A percentile compares a stretch with the other conserved stretches of the same genome.
Evolutionary conservation across 2,797 vertebrate species (phyloP).

Genomic region (Neosilurus hyrtlii): DNA sequence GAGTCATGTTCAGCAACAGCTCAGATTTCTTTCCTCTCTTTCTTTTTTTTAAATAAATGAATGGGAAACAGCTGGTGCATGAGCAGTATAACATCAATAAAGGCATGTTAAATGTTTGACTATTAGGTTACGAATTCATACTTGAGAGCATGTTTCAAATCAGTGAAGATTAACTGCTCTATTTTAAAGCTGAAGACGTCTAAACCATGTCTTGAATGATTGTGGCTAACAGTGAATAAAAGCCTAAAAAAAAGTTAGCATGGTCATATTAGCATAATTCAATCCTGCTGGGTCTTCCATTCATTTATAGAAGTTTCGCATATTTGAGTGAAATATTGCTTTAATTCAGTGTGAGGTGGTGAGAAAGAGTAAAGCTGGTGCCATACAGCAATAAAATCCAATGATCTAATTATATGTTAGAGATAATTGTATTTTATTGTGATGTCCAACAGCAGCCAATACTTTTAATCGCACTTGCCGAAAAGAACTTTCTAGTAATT

Average conservation of each 20-base stretch:
- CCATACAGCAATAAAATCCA: not conserved
- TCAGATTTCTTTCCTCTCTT: slow-evolving; percentile 11
- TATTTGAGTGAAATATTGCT: slow-evolving; percentile 5
- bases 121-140: not conserved
- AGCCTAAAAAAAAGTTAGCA: not conserved
- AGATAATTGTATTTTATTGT: slow-evolving; percentile 14
- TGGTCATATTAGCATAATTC: not conserved
- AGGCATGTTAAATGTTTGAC: not conserved
- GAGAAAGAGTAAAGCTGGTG: not conserved
- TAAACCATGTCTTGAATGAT: not conserved
- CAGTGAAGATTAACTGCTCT: slow-evolving; percentile 13
- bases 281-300: not conserved
- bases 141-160: slow-evolving; percentile 2
- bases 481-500: slow-evolving; percentile 12
- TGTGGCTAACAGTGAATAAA: not conserved
- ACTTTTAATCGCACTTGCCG: not conserved
- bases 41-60: not conserved
- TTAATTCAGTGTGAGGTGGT: not conserved
- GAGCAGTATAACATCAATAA: not conserved
- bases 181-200: not conserved
- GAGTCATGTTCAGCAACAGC: not conserved
- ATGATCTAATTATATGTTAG: not conserved
- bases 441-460: not conserved
- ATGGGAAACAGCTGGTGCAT: slow-evolving; percentile 8
- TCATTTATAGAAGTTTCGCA: not conserved